Base-by-base conservation (phyloP, 2,797 vertebrate genomes). In the Pterois miles region DNA sequence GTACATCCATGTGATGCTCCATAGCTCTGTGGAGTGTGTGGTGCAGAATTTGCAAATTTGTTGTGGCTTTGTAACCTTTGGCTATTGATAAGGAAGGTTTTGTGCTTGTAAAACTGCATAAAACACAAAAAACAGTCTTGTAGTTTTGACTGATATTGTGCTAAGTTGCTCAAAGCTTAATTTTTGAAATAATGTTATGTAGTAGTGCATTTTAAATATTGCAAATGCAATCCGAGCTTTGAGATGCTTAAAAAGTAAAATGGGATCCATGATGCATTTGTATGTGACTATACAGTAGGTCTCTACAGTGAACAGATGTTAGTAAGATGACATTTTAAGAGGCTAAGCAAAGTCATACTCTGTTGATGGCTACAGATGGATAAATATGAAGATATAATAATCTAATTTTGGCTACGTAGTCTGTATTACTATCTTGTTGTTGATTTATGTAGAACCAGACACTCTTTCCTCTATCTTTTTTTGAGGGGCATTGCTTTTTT, bases 31-130 rank as follows among this genome's bases (percentile, higher is more conserved):
- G 40, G 80, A 83, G 54, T 56, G 23, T 65, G 62, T 74, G 70
- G 22, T 72, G 62, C 64, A 56, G 48, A 74, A 81, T 76, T 71
- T 81, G 25, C 38, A 66, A 48, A 76, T 89, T 67, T 75, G 79
- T 74, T 90, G 76, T 80, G 63, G 33, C 57, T 78, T 76, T 77
- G 69, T 81, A 83, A 82, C 86, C 74, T 83, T 86, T 69, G 77
- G 74, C 70, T 85, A 74, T 79, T 65, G 68, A 87, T 76, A 69
- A 66, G 66, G 53, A 71, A 43, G 25, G 34, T 75, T 76, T 59
- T 60, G 54, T 38, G 62, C 59, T 76, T 69, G 43, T 80, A 69
- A 63, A 53, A 71, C 34, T 6, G 23, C 33, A 65, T 71, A 25
- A 78, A 74, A 80, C 67, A 65, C 20, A 65, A 52, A 71, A 69